Evolutionary conservation across 2,797 vertebrate species (phyloP).

Genomic region (Neosilurus hyrtlii): DNA sequence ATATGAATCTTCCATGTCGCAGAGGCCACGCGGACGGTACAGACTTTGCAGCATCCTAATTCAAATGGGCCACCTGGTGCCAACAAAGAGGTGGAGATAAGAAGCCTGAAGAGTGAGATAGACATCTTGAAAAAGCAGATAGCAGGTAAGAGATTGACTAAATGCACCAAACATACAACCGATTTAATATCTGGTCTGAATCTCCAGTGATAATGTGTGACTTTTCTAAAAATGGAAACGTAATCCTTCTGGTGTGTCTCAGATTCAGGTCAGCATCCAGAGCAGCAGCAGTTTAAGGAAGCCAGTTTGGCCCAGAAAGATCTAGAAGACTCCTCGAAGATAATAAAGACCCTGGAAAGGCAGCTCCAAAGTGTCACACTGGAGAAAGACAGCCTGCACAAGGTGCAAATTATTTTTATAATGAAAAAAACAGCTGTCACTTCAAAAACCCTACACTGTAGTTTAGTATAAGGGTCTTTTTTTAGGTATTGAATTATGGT

Average conservation of each 20-base stretch:
- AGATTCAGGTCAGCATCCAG: constrained; percentile 84
- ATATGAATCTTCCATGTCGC: constrained; percentile 21
- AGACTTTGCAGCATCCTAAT: constrained; percentile 86
- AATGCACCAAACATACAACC: neutral
- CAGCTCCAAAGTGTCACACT: constrained; percentile 84
- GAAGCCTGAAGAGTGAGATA: constrained; percentile 91
- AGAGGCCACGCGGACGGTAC: constrained; percentile 95
- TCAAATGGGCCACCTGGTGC: constrained; percentile 78
- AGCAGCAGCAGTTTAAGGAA: constrained; percentile 85
- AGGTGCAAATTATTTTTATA: constrained; percentile 73
- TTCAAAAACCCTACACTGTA: neutral
- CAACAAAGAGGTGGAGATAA: constrained; percentile 93
- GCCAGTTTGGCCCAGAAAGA: constrained; percentile 78
- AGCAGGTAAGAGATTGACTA: constrained; percentile 72
- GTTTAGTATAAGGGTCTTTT: neutral
- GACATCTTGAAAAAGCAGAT: constrained; percentile 92
- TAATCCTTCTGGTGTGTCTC: constrained; percentile 20
- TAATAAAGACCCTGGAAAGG: constrained; percentile 87
- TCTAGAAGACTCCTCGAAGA: constrained; percentile 87
- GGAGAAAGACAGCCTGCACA: constrained; percentile 89
- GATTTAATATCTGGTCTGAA: neutral
- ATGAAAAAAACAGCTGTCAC: neutral
- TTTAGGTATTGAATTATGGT: neutral
- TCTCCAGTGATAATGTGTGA: neutral
- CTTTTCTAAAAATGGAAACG: neutral